Evolutionary conservation across 1,140 invertebrate species (phyloP).

Genomic region (Ostrea edulis): DNA sequence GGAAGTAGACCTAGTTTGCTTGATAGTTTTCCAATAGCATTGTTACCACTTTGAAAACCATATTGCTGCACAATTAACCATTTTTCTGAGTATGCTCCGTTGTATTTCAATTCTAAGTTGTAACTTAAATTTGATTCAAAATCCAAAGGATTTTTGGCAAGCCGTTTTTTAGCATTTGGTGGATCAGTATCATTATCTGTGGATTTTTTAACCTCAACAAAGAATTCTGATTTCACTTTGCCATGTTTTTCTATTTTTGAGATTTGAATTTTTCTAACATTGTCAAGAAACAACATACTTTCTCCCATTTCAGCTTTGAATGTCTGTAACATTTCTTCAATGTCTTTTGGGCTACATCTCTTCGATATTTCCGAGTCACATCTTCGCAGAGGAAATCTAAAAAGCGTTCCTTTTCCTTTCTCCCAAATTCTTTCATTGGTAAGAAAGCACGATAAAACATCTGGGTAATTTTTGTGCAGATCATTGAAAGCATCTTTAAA

Average conservation of each 20-base stretch:
- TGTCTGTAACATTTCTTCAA: conserved; percentile 60
- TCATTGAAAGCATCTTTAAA: conserved; percentile 55
- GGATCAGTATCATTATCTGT: neutral
- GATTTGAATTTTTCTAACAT: conserved; percentile 64
- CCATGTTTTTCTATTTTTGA: conserved; percentile 47
- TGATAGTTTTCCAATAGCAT: conserved; percentile 48
- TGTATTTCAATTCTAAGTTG: neutral
- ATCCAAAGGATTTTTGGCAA: neutral
- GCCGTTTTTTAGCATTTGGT: neutral
- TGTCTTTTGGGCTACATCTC: neutral
- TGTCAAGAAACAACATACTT: conserved; percentile 69
- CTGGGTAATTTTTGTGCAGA: conserved; percentile 45
- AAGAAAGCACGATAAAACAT: conserved; percentile 58
- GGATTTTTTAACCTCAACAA: neutral
- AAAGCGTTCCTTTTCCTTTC: conserved; percentile 59
- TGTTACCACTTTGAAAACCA: conserved; percentile 59
- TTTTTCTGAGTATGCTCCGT: neutral
- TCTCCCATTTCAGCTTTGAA: conserved; percentile 66
- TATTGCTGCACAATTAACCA: conserved; percentile 65
- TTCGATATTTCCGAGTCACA: neutral
- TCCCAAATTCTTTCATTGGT: conserved; percentile 55
- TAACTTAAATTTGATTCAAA: neutral
- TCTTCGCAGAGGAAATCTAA: conserved; percentile 62
- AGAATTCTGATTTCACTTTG: neutral
- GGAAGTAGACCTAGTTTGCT: conserved; percentile 66